Conservation (phyloP, 2,113 vertebrate genomes). For the Coptodon bakossiorum region DNA sequence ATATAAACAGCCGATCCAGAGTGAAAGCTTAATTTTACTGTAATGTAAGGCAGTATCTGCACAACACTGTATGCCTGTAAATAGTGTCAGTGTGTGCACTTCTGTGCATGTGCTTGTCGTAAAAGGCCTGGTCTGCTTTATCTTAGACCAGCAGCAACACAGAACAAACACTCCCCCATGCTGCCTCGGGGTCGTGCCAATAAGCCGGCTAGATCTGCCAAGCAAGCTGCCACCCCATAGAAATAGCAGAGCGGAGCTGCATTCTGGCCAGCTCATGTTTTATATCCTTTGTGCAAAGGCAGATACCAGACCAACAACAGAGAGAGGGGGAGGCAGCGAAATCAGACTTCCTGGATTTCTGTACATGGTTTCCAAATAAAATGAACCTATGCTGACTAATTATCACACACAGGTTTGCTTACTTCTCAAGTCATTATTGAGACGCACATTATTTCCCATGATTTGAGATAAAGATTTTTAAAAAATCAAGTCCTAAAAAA, state of each 20-base stretch:
- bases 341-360: conserved; percentile 13
- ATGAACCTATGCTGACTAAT: neutral
- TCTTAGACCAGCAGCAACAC: conserved; percentile 68
- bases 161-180: conserved; percentile 66
- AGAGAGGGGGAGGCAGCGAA: neutral
- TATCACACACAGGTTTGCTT: neutral
- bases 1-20: neutral
- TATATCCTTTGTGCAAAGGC: conserved; percentile 44
- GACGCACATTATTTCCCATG: neutral
- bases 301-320: conserved; percentile 30
- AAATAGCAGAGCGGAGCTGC: conserved; percentile 41
- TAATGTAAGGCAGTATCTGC: neutral
- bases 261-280: conserved; percentile 30
- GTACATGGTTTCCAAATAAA: neutral
- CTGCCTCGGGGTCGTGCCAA: conserved; percentile 63
- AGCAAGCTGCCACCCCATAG: conserved; percentile 58
- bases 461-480: neutral
- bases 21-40: neutral
- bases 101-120: conserved; percentile 31
- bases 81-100: conserved; percentile 1
- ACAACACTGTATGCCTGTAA: neutral
- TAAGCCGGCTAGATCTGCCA: conserved; percentile 56
- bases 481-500: neutral
- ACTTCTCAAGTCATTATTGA: neutral
- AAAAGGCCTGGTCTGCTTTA: conserved; percentile 64